phyloP scores from a whole-genome alignment of 2,888 invertebrate genomes.

The Gari tellinella region DNA sequence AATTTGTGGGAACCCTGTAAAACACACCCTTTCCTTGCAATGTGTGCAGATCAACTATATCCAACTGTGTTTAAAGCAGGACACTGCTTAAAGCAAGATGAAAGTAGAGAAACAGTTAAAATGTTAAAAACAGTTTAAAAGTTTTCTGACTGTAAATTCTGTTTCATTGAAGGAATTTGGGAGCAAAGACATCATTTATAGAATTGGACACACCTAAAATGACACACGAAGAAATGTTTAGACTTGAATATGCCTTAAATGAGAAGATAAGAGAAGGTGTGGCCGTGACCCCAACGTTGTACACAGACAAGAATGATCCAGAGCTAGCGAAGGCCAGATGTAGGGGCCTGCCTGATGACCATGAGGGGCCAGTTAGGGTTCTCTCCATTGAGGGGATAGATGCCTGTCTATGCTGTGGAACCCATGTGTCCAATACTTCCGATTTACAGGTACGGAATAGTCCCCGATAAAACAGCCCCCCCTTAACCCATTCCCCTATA shows the following conservation, averaged over 20 bases:
- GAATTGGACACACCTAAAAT: slow-evolving; percentile 86
- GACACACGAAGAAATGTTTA: slow-evolving; percentile 76
- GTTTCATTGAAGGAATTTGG: slow-evolving; percentile 89
- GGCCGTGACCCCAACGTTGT: slow-evolving; percentile 88
- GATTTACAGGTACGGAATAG: slow-evolving; percentile 84
- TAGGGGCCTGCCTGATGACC: slow-evolving; percentile 92
- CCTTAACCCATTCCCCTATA: too few relatives aligned
- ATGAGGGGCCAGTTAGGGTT: slow-evolving; percentile 90
- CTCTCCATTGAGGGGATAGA: slow-evolving; percentile 91
- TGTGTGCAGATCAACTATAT: too few relatives aligned
- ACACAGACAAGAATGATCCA: slow-evolving; percentile 87
- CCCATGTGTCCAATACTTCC: slow-evolving; percentile 91
- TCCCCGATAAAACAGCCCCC: too few relatives aligned
- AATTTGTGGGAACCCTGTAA: too few relatives aligned
- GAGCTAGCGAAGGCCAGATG: slow-evolving; percentile 87
- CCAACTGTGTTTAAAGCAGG: too few relatives aligned
- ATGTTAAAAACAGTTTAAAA: too few relatives aligned
- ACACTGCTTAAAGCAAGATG: too few relatives aligned
- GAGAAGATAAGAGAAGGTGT: slow-evolving; percentile 88
- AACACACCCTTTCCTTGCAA: too few relatives aligned
- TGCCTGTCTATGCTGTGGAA: slow-evolving; percentile 94
- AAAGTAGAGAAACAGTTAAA: too few relatives aligned
- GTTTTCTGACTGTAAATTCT: too few relatives aligned
- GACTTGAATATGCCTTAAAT: slow-evolving; percentile 89
- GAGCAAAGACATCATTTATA: slow-evolving; percentile 90